Base-by-base conservation (phyloP, 2,797 vertebrate genomes). In the Telmatherina bonti region DNA sequence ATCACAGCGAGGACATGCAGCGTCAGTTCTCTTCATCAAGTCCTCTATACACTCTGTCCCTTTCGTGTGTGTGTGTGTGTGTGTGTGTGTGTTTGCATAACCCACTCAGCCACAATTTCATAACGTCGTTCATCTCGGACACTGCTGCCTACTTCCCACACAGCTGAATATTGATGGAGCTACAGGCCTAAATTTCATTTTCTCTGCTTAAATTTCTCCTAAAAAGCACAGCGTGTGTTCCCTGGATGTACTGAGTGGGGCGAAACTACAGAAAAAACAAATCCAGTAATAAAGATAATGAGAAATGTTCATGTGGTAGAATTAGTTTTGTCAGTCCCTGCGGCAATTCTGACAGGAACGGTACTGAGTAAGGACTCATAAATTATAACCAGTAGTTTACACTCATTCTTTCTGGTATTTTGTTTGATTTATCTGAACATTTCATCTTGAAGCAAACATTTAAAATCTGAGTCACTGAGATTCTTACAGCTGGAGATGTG, bases 71-170 rank as follows among this genome's bases (percentile, higher is more conserved):
- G 64, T 54, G n/a, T n/a, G 41, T 54, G 27, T 51, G 15, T 71
- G 24, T 33, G 4, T 26, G 29, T 64, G 16, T 72, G 72, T 81
- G 81, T 88, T 90, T 91, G 85, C 81, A 64, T 89, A 85, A 91
- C 79, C 80, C 72, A 79, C 88, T 90, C 85, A 78, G 74, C 60
- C 75, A 54, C 2, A 20, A 74, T 89, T 89, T 91, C 78, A 85
- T 89, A 87, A 89, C 74, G n/a, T 8, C 20, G 22, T 74, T 83
- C 75, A 70, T 74, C 62, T 78, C 36, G 67, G 75, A 84, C 79
- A 76, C 71, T 27, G 75, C 56, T 71, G 78, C 87, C 72, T 70
- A 9, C 87, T 84, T 86, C 87, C 89, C 84, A 89, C 88, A 83
- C 79, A 62, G 70, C 58, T 67, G 80, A 88, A 82, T 86, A 80